These are phyloP conservation scores for Heliconius sara DNA, from an alignment of 2,888 invertebrate species.

Conservation along the genomic window DNA sequence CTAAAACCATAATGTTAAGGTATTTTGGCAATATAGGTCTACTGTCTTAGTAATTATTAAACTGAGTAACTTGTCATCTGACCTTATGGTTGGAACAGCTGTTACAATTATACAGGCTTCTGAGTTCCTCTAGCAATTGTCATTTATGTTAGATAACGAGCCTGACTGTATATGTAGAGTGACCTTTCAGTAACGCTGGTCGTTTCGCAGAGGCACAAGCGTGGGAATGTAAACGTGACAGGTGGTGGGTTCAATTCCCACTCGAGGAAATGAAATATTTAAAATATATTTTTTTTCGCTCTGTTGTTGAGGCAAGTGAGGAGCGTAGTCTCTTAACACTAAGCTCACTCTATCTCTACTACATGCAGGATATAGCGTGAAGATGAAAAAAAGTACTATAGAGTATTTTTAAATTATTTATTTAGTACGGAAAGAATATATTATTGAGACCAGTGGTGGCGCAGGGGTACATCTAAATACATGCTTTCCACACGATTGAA, in stretches of 20 bases:
- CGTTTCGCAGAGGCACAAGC: no score
- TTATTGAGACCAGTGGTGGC: background rate
- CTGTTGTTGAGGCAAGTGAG: background rate
- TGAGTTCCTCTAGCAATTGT: background rate
- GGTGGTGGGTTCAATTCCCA: background rate
- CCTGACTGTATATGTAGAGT: background rate
- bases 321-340: background rate
- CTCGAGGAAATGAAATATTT: background rate
- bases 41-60: background rate
- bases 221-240: no score
- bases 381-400: background rate
- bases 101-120: slow-evolving; percentile 13
- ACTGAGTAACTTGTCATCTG: slow-evolving; percentile 1
- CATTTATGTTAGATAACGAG: background rate
- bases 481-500: slow-evolving; percentile 22
- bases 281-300: background rate
- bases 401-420: no score
- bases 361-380: background rate
- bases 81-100: slow-evolving; percentile 10
- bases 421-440: no score
- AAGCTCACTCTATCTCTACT: background rate
- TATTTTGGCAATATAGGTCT: background rate
- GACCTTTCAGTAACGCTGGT: background rate
- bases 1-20: background rate
- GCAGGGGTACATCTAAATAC: background rate